These are phyloP conservation scores for Prostheceraeus crozeri DNA, from an alignment of 2,888 invertebrate species.

Conservation along the genomic window DNA sequence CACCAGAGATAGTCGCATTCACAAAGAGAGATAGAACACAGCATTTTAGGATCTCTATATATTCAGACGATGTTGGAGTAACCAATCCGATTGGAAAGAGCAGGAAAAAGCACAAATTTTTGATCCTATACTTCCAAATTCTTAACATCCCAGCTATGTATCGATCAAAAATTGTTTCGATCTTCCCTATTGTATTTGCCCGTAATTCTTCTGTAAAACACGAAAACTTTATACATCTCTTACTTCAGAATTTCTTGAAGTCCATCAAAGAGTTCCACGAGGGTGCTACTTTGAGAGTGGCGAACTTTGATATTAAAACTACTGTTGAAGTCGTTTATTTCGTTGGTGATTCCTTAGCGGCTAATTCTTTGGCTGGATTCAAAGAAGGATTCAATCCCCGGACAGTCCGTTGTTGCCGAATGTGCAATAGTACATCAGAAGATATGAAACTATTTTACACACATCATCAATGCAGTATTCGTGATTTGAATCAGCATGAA, in stretches of 20 bases:
- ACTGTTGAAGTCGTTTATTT: no score
- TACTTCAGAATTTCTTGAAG: no score
- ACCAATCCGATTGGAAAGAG: constrained; percentile 9
- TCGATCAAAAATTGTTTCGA: neutral
- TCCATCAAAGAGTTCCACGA: no score
- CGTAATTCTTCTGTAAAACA: neutral
- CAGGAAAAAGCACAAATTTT: neutral
- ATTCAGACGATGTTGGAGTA: constrained; percentile 1
- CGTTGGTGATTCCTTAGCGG: no score
- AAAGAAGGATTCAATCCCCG: neutral
- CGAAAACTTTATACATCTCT: no score
- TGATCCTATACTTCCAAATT: neutral
- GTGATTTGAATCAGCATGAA: neutral
- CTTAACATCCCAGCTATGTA: neutral
- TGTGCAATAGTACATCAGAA: neutral
- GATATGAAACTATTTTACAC: neutral
- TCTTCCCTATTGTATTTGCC: neutral
- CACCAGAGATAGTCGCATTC: no score
- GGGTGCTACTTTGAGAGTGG: no score
- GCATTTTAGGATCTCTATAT: neutral
- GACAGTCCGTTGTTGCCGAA: neutral
- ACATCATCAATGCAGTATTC: neutral
- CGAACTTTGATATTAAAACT: no score
- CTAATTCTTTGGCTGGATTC: neutral
- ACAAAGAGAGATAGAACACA: no score